phyloP scores from a whole-genome alignment of 2,888 invertebrate species.

The Alentia gelatinosa region DNA sequence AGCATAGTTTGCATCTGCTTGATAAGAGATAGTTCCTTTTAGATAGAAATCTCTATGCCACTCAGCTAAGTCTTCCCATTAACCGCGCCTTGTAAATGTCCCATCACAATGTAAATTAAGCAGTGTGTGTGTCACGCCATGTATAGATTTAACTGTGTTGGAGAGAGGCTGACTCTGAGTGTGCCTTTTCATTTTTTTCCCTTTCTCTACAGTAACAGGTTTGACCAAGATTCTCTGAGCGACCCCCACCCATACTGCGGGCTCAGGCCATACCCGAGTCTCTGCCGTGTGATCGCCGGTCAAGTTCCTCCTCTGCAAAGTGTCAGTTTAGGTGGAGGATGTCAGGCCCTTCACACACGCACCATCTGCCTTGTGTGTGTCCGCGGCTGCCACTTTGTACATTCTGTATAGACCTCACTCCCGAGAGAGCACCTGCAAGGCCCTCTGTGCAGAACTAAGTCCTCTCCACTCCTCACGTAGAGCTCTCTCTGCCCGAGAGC shows the following conservation, averaged over 20 bases:
- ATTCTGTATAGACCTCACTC: background rate
- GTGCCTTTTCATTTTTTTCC: constrained; percentile 12
- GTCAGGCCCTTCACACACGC: background rate
- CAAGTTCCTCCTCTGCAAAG: background rate
- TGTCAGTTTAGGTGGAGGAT: background rate
- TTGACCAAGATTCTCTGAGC: background rate
- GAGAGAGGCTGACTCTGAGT: constrained; percentile 25
- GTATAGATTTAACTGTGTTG: background rate
- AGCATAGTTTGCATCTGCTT: too few species aligned
- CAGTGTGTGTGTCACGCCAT: background rate
- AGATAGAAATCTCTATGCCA: too few species aligned
- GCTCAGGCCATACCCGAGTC: background rate
- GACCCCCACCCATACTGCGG: background rate
- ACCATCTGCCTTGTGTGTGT: background rate
- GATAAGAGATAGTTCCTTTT: too few species aligned
- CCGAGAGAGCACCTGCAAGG: background rate
- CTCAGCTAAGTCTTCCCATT: background rate
- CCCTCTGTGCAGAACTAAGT: background rate
- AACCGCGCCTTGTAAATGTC: background rate
- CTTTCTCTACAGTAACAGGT: constrained; percentile 36
- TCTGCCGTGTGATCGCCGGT: background rate
- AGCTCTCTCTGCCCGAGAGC: background rate
- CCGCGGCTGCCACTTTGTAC: background rate
- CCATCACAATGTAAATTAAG: background rate
- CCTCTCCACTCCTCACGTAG: background rate